Base-by-base conservation (phyloP, 2,797 vertebrate species). In the Vireo griseus region DNA sequence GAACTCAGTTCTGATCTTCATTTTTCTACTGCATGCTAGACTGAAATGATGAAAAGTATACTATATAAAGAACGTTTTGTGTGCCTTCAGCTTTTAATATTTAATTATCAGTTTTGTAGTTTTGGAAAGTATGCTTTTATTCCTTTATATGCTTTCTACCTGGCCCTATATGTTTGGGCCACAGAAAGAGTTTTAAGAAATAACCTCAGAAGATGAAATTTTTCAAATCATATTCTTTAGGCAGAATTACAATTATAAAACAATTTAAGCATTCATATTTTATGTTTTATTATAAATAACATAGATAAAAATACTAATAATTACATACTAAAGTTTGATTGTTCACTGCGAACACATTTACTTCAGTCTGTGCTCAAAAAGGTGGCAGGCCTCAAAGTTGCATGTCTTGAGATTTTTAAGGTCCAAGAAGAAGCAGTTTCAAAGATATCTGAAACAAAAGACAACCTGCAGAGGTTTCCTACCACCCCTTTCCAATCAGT, bases 21-120 rank as follows among this genome's bases (percentile, higher is more conserved):
- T 76, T 82, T 89, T 76, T 35, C 50, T 75, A 65, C 18, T 83
- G 68, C 14, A 11, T 20, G 25, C 15, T 84, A 72, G 45, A 47
- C 10, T 54, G 54, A 94, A 82, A 67, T 83, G 40, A 63, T 39
- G n/a, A 72, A 52, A 92, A 79, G 13, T n/a, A 35, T 51, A 31
- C 11, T 29, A 22, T 62, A 71, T 59, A 88, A 88, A 25, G 4
- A 37, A 21, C 33, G 33, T 47, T 90, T 80, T 77, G 5, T 72
- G 10, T 37, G 16, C 57, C 83, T 81, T 82, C 13, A 81, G 33
- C 16, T 58, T 82, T 84, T 62, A 84, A 10, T 61, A 87, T 72
- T 84, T 58, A 15, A 72, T 61, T 62, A 73, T n/a, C n/a, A 44
- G 31, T 77, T 91, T 52, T 80, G 19, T 24, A 33, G 26, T 66